Conservation (phyloP, 2,888 invertebrate species). For the Acleris laterana region DNA sequence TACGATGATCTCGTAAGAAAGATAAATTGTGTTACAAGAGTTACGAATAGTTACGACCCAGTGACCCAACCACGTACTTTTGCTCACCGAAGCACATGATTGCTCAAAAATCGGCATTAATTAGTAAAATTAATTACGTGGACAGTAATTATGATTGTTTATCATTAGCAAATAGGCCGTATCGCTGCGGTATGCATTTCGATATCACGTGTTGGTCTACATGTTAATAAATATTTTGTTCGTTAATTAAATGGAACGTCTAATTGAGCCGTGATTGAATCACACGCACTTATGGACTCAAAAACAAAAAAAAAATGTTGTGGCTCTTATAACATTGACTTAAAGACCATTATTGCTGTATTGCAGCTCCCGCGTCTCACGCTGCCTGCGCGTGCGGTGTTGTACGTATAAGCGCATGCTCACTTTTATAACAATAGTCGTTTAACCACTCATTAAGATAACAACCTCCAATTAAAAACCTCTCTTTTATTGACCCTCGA, state of each 20-base stretch:
- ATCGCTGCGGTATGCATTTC: slow-evolving; percentile 7
- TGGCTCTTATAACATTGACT: neutral
- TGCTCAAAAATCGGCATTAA: neutral
- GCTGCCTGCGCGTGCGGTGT: slow-evolving; percentile 49
- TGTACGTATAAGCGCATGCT: slow-evolving; percentile 19
- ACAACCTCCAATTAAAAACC: slow-evolving; percentile 54
- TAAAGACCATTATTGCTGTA: neutral
- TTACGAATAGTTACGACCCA: too few relatives aligned
- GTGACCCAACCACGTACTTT: too few relatives aligned
- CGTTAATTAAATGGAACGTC: slow-evolving; percentile 1
- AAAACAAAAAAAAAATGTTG: neutral
- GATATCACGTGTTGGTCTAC: slow-evolving; percentile 12
- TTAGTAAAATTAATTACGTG: neutral
- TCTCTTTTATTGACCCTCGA: slow-evolving; percentile 38
- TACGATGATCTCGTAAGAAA: too few relatives aligned
- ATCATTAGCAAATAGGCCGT: slow-evolving; percentile 15
- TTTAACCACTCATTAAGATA: slow-evolving; percentile 52
- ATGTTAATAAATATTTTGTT: neutral
- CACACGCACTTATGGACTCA: neutral
- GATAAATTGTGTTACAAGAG: too few relatives aligned
- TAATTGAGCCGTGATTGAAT: neutral
- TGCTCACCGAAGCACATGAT: neutral
- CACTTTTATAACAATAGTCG: slow-evolving; percentile 36
- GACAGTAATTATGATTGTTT: slow-evolving; percentile 10
- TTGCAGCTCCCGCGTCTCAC: slow-evolving; percentile 41